These are phyloP conservation scores for Pantherophis vulpinus DNA, from an alignment of 2,797 vertebrate genomes.

Conservation along the genomic window DNA sequence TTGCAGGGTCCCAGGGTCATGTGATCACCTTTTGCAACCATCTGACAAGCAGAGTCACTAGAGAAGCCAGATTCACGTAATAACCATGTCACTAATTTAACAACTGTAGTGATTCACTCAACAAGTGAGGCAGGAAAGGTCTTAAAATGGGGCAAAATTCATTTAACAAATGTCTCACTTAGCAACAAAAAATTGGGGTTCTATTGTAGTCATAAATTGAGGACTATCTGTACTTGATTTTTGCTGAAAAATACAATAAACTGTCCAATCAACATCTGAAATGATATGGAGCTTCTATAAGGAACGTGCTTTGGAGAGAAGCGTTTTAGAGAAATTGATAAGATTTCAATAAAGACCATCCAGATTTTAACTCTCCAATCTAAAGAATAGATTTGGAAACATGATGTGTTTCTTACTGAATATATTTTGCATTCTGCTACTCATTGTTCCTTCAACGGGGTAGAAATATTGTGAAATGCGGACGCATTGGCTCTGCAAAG, in stretches of 20 bases:
- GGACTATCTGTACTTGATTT: neutral
- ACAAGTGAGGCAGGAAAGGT: neutral
- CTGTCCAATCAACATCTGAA: neutral
- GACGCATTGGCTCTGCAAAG: slow-evolving; percentile 40
- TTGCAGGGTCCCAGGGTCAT: neutral
- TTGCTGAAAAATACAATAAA: neutral
- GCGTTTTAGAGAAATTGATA: neutral
- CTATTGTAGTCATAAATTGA: neutral
- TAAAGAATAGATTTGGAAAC: neutral
- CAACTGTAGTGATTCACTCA: neutral
- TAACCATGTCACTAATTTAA: neutral
- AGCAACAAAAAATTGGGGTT: neutral
- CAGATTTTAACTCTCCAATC: neutral
- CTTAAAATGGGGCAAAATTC: neutral
- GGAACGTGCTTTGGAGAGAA: neutral
- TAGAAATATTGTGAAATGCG: slow-evolving; percentile 51
- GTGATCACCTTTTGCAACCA: neutral
- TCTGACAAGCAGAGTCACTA: neutral
- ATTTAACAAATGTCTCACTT: neutral
- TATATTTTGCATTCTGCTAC: slow-evolving; percentile 16
- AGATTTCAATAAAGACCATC: neutral
- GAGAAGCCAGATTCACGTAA: neutral
- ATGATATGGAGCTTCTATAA: neutral
- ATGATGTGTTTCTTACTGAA: slow-evolving; percentile 46
- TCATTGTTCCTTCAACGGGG: slow-evolving; percentile 51